phyloP scores from a whole-genome alignment of 2,797 vertebrate genomes.

The Sebastes elongatus region DNA sequence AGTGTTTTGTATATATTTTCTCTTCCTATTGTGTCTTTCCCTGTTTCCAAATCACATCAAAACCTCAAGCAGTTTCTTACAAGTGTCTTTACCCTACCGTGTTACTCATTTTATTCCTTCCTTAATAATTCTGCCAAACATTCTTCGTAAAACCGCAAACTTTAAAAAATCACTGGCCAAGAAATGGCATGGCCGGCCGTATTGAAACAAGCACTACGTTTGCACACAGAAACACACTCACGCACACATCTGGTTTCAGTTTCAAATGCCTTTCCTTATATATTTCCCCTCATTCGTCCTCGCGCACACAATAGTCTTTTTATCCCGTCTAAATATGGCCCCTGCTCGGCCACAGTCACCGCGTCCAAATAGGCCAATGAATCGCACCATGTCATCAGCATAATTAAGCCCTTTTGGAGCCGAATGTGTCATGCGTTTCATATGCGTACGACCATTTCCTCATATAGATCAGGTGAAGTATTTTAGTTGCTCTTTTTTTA shows the following conservation, averaged over 20 bases:
- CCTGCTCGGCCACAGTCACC: slow-evolving; percentile 42
- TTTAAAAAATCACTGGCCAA: slow-evolving; percentile 44
- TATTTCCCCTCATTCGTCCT: slow-evolving; percentile 70
- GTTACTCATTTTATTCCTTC: slow-evolving; percentile 63
- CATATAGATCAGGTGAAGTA: slow-evolving; percentile 50
- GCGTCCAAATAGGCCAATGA: slow-evolving; percentile 60
- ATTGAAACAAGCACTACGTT: slow-evolving; percentile 35
- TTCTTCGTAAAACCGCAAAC: slow-evolving; percentile 62
- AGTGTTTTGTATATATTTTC: slow-evolving; percentile 12
- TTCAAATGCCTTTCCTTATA: slow-evolving; percentile 75
- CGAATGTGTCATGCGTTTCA: slow-evolving; percentile 49
- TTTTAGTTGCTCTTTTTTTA: slow-evolving; percentile 39
- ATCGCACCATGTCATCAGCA: slow-evolving; percentile 70
- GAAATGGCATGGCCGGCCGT: slow-evolving; percentile 37
- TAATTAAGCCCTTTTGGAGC: slow-evolving; percentile 68
- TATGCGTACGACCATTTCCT: slow-evolving; percentile 23
- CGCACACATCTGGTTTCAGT: slow-evolving; percentile 82
- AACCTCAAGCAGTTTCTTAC: slow-evolving; percentile 39
- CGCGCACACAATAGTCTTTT: slow-evolving; percentile 79
- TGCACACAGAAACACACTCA: slow-evolving; percentile 27
- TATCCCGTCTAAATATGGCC: slow-evolving; percentile 66
- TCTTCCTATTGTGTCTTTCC: slow-evolving; percentile 7
- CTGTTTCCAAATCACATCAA: slow-evolving; percentile 25
- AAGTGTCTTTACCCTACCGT: slow-evolving; percentile 39
- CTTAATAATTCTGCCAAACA: slow-evolving; percentile 65